phyloP scores from a whole-genome alignment of 2,113 vertebrate species.

The Tympanuchus pallidicinctus region DNA sequence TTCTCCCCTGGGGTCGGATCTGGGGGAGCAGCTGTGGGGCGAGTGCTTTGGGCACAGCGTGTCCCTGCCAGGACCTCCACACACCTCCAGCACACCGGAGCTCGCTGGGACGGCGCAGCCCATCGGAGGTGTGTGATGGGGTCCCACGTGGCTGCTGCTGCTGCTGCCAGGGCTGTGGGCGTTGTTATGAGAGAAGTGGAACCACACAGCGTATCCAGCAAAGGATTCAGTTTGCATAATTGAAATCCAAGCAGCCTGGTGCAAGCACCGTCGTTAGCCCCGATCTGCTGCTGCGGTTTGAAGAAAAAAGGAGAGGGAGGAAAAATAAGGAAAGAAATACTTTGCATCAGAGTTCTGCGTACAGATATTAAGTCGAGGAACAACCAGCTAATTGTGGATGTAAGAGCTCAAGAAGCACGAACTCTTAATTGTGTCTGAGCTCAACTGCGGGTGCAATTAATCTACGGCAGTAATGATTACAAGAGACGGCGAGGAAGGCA shows the following conservation, averaged over 20 bases:
- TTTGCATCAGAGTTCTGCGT: neutral
- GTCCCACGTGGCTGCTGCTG: neutral
- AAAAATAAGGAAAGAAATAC: neutral
- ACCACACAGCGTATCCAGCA: accelerated
- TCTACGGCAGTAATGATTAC: too few species aligned
- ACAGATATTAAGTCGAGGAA: neutral
- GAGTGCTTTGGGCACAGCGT: neutral
- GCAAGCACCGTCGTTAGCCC: too few species aligned
- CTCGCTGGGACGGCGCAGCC: neutral
- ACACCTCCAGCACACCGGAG: accelerated
- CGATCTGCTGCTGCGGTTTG: neutral
- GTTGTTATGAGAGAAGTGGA: neutral
- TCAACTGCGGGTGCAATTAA: neutral
- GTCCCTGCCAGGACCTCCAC: neutral
- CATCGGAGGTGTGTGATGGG: accelerated
- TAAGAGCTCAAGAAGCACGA: neutral
- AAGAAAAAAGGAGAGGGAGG: neutral
- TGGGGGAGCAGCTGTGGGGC: neutral
- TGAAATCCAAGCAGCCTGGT: neutral
- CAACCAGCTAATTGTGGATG: neutral
- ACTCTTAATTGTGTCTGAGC: neutral
- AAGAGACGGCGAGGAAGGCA: neutral
- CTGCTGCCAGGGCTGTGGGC: accelerated
- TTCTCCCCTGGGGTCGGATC: neutral
- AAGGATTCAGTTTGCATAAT: neutral